These are phyloP conservation scores for Lanius ludovicianus DNA, from an alignment of 2,113 vertebrate species.

Conservation along the genomic window DNA sequence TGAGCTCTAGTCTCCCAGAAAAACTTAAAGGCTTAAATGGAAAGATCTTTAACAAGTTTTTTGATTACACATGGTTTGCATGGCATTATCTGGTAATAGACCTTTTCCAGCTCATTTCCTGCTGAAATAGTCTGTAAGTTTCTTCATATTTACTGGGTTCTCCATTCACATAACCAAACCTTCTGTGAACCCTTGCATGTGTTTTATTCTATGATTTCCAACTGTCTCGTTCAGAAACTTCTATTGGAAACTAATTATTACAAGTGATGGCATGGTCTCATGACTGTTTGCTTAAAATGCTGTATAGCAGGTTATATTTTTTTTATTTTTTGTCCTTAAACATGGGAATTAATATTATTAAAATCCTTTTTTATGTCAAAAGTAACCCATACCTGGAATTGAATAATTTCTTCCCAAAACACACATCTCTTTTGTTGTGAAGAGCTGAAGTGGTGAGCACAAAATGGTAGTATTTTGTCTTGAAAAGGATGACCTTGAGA, in stretches of 20 bases:
- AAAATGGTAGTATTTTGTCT: not conserved
- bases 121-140: not conserved
- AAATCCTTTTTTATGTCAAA: not conserved
- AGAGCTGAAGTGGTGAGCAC: not conserved
- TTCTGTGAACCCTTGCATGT: not conserved
- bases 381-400: not conserved
- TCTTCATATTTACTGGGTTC: not conserved
- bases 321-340: not conserved
- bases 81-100: not conserved
- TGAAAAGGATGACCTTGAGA: not conserved
- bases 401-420: not conserved
- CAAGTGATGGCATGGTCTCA: not conserved
- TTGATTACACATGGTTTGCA: not conserved
- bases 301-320: not conserved
- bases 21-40: not conserved
- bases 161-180: not conserved
- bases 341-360: not conserved
- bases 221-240: not conserved
- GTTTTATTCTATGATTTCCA: not conserved
- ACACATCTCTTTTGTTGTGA: not conserved
- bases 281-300: not conserved
- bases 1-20: not conserved
- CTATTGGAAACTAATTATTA: not conserved
- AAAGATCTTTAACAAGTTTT: not conserved
- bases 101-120: not conserved